phyloP scores from a whole-genome alignment of 2,888 invertebrate genomes.

The Amphiduros pacificus region DNA sequence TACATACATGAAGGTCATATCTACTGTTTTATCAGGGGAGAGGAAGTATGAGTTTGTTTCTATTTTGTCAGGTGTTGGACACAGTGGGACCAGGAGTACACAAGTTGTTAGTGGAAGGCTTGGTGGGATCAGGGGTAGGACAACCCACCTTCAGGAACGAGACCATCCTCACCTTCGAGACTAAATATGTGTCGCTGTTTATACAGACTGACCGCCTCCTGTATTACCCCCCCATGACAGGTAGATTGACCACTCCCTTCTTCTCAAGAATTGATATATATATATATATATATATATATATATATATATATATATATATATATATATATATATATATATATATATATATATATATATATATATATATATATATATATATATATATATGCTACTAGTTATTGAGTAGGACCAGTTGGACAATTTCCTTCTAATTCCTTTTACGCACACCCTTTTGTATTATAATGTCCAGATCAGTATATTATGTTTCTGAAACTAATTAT shows the following conservation, averaged over 20 bases:
- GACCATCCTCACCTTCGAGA: slow-evolving; percentile 81
- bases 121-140: slow-evolving; percentile 76
- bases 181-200: slow-evolving; percentile 91
- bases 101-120: slow-evolving; percentile 79
- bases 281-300: background rate
- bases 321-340: no score
- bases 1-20: no score
- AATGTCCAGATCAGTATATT: no score
- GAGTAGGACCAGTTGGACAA: no score
- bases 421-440: no score
- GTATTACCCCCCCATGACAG: slow-evolving; percentile 86
- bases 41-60: no score
- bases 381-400: no score
- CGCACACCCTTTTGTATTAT: no score
- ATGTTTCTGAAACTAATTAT: no score
- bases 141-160: slow-evolving; percentile 90
- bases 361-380: no score
- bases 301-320: background rate
- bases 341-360: no score
- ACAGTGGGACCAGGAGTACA: slow-evolving; percentile 84
- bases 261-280: background rate
- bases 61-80: slow-evolving; percentile 70
- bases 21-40: no score
- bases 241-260: slow-evolving; percentile 29
- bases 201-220: slow-evolving; percentile 93